These are phyloP conservation scores for Coreoperca whiteheadi DNA, from an alignment of 2,113 vertebrate species.

Conservation along the genomic window DNA sequence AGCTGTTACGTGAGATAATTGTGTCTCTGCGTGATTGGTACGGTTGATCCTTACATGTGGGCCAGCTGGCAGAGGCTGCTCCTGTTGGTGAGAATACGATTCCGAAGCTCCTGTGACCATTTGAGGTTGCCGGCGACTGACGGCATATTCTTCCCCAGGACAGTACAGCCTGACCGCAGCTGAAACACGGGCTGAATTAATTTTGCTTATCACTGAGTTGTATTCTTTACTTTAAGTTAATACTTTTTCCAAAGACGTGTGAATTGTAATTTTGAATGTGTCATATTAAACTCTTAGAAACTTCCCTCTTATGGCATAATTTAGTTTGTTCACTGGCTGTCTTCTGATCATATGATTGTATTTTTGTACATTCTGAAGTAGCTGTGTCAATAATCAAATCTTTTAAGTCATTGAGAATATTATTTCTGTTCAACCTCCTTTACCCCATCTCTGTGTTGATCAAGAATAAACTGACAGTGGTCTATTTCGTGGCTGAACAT, in stretches of 20 bases:
- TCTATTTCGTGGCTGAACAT: conserved; percentile 85
- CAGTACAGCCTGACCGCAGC: conserved; percentile 72
- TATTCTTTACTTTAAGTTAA: not conserved
- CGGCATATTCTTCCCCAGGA: conserved; percentile 84
- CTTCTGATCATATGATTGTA: not conserved
- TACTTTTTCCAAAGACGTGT: not conserved
- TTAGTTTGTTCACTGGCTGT: not conserved
- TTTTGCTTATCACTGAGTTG: not conserved
- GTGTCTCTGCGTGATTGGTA: not conserved
- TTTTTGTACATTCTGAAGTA: not conserved
- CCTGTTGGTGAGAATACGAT: conserved; percentile 79
- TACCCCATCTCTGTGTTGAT: conserved; percentile 83
- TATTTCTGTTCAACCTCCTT: conserved; percentile 9
- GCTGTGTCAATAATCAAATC: not conserved
- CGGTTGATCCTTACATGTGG: conserved; percentile 65
- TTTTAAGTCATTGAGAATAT: not conserved
- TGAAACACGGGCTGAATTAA: conserved; percentile 57
- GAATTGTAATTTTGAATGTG: not conserved
- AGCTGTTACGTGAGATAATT: not conserved
- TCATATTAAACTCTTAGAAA: not conserved
- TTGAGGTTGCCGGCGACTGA: conserved; percentile 84
- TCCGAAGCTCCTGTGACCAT: conserved; percentile 81
- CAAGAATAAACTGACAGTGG: conserved; percentile 78
- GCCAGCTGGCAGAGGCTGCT: conserved; percentile 78
- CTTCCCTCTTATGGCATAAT: not conserved